Conservation (phyloP, 2,888 invertebrate genomes). For the Apamea anceps region DNA sequence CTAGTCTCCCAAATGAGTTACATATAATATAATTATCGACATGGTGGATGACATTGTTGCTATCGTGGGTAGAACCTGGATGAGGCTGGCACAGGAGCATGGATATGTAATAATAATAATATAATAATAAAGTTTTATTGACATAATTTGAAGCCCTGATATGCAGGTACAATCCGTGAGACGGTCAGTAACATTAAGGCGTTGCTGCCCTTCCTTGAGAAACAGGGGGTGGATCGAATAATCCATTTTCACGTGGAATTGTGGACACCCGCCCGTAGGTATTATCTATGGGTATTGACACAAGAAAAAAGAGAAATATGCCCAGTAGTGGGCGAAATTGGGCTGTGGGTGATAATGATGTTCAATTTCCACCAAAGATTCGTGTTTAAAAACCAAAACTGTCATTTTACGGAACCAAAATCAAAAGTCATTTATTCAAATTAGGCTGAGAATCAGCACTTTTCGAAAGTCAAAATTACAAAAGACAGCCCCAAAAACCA, state of each 20-base stretch:
- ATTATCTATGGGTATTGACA: neutral
- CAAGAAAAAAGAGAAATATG: neutral
- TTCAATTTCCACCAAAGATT: neutral
- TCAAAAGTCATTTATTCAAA: too few species aligned
- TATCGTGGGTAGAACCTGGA: neutral
- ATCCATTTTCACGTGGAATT: neutral
- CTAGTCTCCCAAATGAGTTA: neutral
- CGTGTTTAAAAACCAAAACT: neutral
- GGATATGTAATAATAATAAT: too few species aligned
- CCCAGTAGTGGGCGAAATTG: neutral
- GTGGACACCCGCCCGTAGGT: neutral
- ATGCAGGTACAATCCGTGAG: neutral
- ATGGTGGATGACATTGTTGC: neutral
- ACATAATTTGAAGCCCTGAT: too few species aligned
- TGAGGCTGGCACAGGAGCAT: too few species aligned
- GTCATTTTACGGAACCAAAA: neutral
- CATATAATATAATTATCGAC: neutral
- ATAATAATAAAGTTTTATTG: too few species aligned
- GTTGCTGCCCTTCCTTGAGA: too few species aligned
- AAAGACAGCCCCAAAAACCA: too few species aligned
- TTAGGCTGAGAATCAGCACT: too few species aligned
- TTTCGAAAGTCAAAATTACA: too few species aligned
- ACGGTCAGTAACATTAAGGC: neutral
- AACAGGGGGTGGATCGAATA: neutral
- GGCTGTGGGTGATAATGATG: neutral